Conservation (phyloP, 1,140 invertebrate species). For the Drosophila nasuta region DNA sequence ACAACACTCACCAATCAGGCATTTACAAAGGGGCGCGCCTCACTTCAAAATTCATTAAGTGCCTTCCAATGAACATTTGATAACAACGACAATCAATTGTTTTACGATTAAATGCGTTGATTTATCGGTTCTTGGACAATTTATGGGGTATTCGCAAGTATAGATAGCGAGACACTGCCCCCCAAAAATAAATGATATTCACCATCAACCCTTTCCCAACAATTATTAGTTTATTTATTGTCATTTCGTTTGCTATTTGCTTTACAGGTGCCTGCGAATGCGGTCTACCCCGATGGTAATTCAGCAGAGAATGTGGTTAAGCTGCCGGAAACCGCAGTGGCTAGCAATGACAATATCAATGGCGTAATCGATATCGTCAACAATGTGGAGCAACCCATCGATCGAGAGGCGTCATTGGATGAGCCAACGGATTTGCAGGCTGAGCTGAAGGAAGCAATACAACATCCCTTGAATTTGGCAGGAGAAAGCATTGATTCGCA, state of each 20-base stretch:
- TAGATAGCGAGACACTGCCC: neutral
- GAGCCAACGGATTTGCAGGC: constrained; percentile 24
- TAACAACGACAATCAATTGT: constrained; percentile 26
- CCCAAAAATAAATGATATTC: neutral
- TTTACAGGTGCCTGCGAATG: constrained; percentile 46
- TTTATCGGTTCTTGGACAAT: constrained; percentile 15
- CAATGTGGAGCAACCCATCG: constrained; percentile 57
- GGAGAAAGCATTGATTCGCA: constrained; percentile 60
- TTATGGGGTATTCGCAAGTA: neutral
- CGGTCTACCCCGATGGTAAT: constrained; percentile 52
- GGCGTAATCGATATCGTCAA: constrained; percentile 61
- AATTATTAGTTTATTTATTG: neutral
- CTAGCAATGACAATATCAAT: constrained; percentile 32
- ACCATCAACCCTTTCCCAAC: neutral
- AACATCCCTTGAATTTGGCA: constrained; percentile 39
- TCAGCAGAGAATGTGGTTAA: constrained; percentile 61
- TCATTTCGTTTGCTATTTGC: neutral
- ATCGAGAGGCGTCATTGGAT: constrained; percentile 16
- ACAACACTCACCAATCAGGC: neutral
- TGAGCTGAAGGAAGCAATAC: constrained; percentile 58
- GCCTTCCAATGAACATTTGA: neutral
- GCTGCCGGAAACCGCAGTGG: constrained; percentile 52
- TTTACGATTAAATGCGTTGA: constrained; percentile 18
- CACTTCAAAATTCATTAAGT: constrained; percentile 25
- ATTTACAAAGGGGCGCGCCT: constrained; percentile 9